These are phyloP conservation scores for Nibea coibor DNA, from an alignment of 2,113 vertebrate species.

Conservation along the genomic window DNA sequence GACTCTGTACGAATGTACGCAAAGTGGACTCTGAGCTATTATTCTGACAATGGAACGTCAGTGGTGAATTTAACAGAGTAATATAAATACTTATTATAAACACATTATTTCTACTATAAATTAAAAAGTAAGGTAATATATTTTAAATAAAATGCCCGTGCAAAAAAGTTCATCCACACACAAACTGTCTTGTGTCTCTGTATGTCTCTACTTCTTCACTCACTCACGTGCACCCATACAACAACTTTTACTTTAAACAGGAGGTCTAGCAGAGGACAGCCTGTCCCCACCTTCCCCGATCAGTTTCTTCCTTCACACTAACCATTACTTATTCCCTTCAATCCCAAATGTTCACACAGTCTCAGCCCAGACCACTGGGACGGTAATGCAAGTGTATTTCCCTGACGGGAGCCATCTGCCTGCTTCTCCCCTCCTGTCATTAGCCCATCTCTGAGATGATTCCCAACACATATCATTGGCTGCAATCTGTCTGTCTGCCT, in stretches of 20 bases:
- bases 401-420: constrained; percentile 83
- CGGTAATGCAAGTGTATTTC: constrained; percentile 69
- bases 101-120: neutral
- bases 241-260: constrained; percentile 14
- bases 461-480: constrained; percentile 83
- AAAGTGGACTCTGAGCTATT: neutral
- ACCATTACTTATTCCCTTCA: constrained; percentile 64
- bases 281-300: constrained; percentile 13
- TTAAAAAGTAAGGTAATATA: neutral
- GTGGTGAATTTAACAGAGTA: neutral
- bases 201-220: neutral
- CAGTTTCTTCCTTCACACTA: constrained; percentile 38
- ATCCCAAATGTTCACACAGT: constrained; percentile 64
- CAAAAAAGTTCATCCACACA: neutral
- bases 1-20: neutral
- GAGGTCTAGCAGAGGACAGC: constrained; percentile 34
- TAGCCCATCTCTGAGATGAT: constrained; percentile 79
- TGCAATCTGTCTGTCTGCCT: constrained; percentile 83
- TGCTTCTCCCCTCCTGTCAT: constrained; percentile 75
- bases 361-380: constrained; percentile 72
- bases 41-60: neutral
- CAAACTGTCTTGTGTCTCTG: neutral
- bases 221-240: neutral
- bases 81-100: no score
- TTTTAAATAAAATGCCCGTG: neutral